Evolutionary conservation across 37 sponge, comb jelly and placozoan species (phyloP).

Genomic region (Halisarca cf. caerulea): DNA sequence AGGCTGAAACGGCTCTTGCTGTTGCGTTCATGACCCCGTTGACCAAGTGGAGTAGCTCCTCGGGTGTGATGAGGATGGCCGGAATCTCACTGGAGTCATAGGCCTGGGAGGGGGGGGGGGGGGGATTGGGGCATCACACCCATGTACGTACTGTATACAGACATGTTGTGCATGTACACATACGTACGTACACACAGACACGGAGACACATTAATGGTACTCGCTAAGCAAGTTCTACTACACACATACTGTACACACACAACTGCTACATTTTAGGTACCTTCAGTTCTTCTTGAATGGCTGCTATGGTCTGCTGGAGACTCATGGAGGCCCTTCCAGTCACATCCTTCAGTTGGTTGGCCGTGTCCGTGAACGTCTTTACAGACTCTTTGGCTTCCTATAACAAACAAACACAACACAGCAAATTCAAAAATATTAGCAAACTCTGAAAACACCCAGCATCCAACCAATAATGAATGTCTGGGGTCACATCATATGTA

Average conservation of each 20-base stretch:
- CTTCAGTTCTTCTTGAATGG: conserved; percentile 9
- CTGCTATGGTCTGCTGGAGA: conserved; percentile 17
- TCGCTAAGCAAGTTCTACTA: too few relatives aligned
- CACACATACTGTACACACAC: too few relatives aligned
- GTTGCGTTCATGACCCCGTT: conserved; percentile 28
- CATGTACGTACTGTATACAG: not conserved
- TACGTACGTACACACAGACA: not conserved
- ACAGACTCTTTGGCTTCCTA: not conserved
- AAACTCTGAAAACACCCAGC: too few relatives aligned
- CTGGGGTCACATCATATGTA: too few relatives aligned
- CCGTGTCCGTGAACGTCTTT: not conserved
- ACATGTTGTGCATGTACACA: not conserved
- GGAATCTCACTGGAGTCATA: conserved; percentile 18
- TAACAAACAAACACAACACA: not conserved
- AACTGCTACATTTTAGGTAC: too few relatives aligned
- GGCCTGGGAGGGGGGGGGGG: not conserved
- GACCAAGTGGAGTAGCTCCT: conserved; percentile 24
- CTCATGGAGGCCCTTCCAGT: conserved; percentile 14
- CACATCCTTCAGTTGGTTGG: conserved; percentile 12
- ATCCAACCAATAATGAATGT: too few relatives aligned
- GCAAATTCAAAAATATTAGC: too few relatives aligned
- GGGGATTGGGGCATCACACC: not conserved
- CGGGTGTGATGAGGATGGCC: not conserved
- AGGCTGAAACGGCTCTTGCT: conserved; percentile 15
- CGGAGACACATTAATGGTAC: too few relatives aligned